Conservation (phyloP, 2,113 vertebrate species). For the Emydocephalus ijimae region DNA sequence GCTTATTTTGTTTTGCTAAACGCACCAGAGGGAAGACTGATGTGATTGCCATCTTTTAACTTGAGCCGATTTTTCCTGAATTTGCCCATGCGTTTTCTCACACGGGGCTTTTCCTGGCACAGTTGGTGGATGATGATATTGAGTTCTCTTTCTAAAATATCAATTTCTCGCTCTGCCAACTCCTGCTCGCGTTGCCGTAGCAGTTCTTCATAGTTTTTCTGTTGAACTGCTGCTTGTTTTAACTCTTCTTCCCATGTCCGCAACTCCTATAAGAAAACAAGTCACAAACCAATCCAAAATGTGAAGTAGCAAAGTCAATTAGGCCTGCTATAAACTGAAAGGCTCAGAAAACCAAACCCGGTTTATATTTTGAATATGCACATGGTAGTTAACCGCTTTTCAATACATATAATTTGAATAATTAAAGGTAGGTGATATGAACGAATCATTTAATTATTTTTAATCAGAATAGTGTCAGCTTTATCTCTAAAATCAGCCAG, state of each 20-base stretch:
- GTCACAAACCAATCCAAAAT: background rate
- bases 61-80: slow-evolving; percentile 91
- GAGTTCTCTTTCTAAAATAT: slow-evolving; percentile 93
- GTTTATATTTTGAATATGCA: background rate
- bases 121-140: slow-evolving; percentile 98
- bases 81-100: slow-evolving; percentile 93
- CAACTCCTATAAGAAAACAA: slow-evolving; percentile 75
- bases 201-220: slow-evolving; percentile 94
- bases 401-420: background rate
- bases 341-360: background rate
- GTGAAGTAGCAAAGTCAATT: background rate
- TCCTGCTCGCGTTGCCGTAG: slow-evolving; percentile 89
- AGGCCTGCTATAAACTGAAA: background rate
- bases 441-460: background rate
- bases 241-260: slow-evolving; percentile 96
- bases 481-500: background rate
- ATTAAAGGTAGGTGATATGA: background rate
- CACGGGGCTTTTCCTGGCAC: slow-evolving; percentile 92
- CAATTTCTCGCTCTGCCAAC: slow-evolving; percentile 91
- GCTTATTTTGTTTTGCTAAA: slow-evolving; percentile 1
- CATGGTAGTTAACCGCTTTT: background rate
- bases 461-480: background rate
- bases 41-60: slow-evolving; percentile 91
- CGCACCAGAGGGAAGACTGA: slow-evolving; percentile 93
- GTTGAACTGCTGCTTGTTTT: slow-evolving; percentile 87